Base-by-base conservation (phyloP, 2,797 vertebrate genomes). In the Argyrosomus regius region DNA sequence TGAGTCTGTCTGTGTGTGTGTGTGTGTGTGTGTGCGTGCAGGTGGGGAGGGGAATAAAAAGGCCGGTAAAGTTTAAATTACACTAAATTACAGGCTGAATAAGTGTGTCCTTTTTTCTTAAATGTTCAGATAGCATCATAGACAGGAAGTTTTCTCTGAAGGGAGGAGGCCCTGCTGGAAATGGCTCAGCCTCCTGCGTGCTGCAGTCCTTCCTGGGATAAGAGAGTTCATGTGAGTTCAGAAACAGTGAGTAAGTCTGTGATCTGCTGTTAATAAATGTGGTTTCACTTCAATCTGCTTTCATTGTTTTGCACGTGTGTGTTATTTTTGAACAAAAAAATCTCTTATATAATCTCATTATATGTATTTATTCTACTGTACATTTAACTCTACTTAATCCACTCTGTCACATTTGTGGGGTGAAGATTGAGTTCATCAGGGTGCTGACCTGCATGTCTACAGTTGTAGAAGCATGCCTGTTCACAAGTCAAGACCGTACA, bases 401-500 rank as follows among this genome's bases (percentile, higher is more conserved):
- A 39, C 35, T 39, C 35, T 39, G 1, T 62, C 50, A 48, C 6
- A 31, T 48, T 56, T 61, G 61, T 57, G 39, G 28, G 6, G 10
- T 10, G 39, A 49, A 45, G 4, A 49, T 69, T 28, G 2, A 10
- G 16, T 28, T 14, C 4, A 28, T 28, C 16, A 26, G 4, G 67
- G 18, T 9, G 3, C 16, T 22, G 28, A 54, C 39, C n/a, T 35
- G 13, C 58, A 58, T 28, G 35, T 68, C 43, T 59, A 18, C 10
- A 14, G 26, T 43, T 57, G 7, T 60, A 3, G 22, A 72, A 63
- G 28, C 43, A 79, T 56, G 67, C 18, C 65, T 84, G 20, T 41
- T 59, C 53, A 77, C 56, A 65, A 83, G 67, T 73, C 73, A 85
- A 72, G 77, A 68, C 66, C 0, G 14, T 72, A 56, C 78, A 81